Evolutionary conservation across 2,113 vertebrate species (phyloP).

Genomic region (Channa argus): DNA sequence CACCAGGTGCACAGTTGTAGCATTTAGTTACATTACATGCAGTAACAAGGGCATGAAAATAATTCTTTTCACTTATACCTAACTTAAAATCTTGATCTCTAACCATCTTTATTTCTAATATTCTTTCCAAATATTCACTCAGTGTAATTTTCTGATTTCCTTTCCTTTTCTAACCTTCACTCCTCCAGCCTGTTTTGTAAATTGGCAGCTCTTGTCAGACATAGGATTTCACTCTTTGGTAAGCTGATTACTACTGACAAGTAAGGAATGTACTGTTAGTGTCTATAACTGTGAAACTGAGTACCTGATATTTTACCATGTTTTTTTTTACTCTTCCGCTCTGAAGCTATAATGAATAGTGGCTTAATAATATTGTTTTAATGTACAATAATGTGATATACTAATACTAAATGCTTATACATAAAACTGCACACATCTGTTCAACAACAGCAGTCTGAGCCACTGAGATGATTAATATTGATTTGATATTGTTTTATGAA

Average conservation of each 20-base stretch:
- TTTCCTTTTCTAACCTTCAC: conserved; percentile 78
- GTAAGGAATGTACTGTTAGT: conserved; percentile 17
- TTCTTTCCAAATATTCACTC: conserved; percentile 21
- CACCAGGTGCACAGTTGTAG: conserved; percentile 85
- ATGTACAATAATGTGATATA: not conserved
- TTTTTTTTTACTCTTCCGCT: too few species aligned
- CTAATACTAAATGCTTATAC: not conserved
- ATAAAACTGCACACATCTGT: not conserved
- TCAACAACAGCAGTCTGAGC: not conserved
- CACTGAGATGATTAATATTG: not conserved
- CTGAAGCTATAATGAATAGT: too few species aligned
- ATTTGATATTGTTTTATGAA: not conserved
- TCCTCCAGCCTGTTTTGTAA: conserved; percentile 96
- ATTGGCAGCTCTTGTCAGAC: conserved; percentile 99
- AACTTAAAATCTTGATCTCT: conserved; percentile 10
- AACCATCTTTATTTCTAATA: conserved; percentile 8
- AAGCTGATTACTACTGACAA: conserved; percentile 72
- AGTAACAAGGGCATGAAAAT: not conserved
- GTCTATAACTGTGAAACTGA: not conserved
- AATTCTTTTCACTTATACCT: not conserved
- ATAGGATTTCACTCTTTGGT: conserved; percentile 99
- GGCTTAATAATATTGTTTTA: not conserved
- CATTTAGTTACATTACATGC: not conserved
- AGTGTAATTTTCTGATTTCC: conserved; percentile 42
- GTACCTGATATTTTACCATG: not conserved